These are phyloP conservation scores for Trissoscelio sp. DNA, from an alignment of 2,888 invertebrate genomes.

Conservation along the genomic window DNA sequence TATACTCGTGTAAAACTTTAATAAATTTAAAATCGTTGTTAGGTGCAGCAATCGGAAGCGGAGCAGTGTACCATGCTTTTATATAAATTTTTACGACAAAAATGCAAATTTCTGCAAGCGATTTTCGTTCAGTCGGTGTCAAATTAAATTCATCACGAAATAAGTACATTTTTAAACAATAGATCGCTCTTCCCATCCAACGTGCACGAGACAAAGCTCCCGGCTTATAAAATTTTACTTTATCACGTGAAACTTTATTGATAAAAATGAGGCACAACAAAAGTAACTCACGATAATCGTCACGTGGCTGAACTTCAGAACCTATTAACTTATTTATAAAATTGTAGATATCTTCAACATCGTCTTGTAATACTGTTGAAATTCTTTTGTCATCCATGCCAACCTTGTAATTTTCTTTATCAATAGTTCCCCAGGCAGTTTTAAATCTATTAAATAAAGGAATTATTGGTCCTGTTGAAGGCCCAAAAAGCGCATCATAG, in stretches of 20 bases:
- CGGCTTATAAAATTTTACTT: conserved; percentile 69
- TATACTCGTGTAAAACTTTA: conserved; percentile 37
- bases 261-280: conserved; percentile 50
- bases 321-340: background rate
- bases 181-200: conserved; percentile 72
- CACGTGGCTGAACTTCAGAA: conserved; percentile 53
- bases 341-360: background rate
- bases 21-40: conserved; percentile 63
- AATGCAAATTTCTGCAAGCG: conserved; percentile 4
- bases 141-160: conserved; percentile 69
- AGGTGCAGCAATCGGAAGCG: conserved; percentile 57
- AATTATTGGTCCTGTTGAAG: background rate
- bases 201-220: conserved; percentile 73
- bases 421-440: conserved; percentile 54
- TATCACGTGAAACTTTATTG: conserved; percentile 54
- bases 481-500: background rate
- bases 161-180: conserved; percentile 62
- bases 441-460: conserved; percentile 66
- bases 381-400: conserved; percentile 31
- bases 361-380: background rate
- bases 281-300: conserved; percentile 70
- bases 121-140: conserved; percentile 56
- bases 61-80: conserved; percentile 45
- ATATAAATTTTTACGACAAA: background rate
- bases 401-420: conserved; percentile 51